Evolutionary conservation across 2,888 invertebrate genomes (phyloP).

Genomic region (Oasisia sp.): DNA sequence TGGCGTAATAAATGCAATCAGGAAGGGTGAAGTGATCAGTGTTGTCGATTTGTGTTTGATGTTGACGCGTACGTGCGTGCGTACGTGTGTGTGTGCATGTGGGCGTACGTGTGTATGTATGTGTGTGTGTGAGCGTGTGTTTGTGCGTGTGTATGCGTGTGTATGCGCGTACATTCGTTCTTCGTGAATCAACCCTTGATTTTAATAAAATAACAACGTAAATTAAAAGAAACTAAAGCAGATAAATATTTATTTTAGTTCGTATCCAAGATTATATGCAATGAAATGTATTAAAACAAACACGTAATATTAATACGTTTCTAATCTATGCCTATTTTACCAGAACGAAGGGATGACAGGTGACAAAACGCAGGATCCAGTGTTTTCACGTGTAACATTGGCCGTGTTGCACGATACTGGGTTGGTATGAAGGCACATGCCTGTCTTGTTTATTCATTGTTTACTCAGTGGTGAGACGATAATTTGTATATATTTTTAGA

Average conservation of each 20-base stretch:
- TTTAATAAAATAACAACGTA: neutral
- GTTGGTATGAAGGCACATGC: conserved; percentile 29
- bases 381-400: conserved; percentile 42
- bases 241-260: neutral
- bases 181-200: neutral
- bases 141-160: neutral
- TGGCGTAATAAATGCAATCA: neutral
- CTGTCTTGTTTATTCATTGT: too few species aligned
- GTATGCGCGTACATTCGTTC: neutral
- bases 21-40: neutral
- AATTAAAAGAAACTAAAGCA: neutral
- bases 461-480: too few species aligned
- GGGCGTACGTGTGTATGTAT: too few species aligned
- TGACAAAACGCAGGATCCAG: conserved; percentile 46
- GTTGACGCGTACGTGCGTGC: neutral
- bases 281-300: neutral
- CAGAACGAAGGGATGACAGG: conserved; percentile 48
- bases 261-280: neutral
- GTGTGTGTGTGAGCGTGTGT: too few species aligned
- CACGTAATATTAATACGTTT: neutral
- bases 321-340: neutral
- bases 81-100: too few species aligned
- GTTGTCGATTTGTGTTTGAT: neutral
- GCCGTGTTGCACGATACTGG: conserved; percentile 46
- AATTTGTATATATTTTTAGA: too few species aligned